Percentiles rank a stretch among this genome's conserved stretches.
phyloP scores from a whole-genome alignment of 2,113 vertebrate species.

The Gambusia holbrooki region DNA sequence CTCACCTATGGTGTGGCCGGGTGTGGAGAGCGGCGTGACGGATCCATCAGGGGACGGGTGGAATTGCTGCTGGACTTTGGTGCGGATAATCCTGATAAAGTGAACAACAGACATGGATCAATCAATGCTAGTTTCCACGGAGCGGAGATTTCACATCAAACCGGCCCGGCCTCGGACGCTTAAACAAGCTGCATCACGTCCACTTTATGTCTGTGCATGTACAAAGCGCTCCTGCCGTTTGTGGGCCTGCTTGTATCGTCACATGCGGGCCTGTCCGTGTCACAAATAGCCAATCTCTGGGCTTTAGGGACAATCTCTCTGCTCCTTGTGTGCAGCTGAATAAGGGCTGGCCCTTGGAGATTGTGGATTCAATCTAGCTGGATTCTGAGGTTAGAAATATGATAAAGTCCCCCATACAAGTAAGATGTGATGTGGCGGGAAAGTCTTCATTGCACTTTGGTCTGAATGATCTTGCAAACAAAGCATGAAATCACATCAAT shows the following conservation, averaged over 20 bases:
- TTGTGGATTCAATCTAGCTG: slow-evolving; percentile 80
- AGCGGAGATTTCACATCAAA: slow-evolving; percentile 62
- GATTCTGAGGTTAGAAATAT: slow-evolving; percentile 82
- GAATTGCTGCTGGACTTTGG: slow-evolving; percentile 99
- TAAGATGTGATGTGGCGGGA: slow-evolving; percentile 83
- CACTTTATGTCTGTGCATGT: slow-evolving; percentile 66
- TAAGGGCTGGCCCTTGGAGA: slow-evolving; percentile 72
- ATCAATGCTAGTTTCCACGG: slow-evolving; percentile 65
- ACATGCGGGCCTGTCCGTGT: slow-evolving; percentile 57
- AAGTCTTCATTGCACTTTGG: slow-evolving; percentile 85
- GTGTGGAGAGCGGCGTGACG: slow-evolving; percentile 88
- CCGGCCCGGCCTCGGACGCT: slow-evolving; percentile 35
- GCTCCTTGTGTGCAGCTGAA: slow-evolving; percentile 69
- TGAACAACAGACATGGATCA: slow-evolving; percentile 72
- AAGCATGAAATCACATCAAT: slow-evolving; percentile 89
- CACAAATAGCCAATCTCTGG: slow-evolving; percentile 78
- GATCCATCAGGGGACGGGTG: slow-evolving; percentile 97
- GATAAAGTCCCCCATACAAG: slow-evolving; percentile 80
- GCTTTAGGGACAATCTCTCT: slow-evolving; percentile 75
- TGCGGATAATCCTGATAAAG: slow-evolving; percentile 96
- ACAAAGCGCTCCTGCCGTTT: slow-evolving; percentile 64
- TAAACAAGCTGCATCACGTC: slow-evolving; percentile 54
- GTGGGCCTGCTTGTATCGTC: slow-evolving; percentile 51
- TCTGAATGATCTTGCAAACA: slow-evolving; percentile 86
- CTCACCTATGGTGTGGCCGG: slow-evolving; percentile 98